These are phyloP conservation scores for Hypercompe scribonia DNA, from an alignment of 2,888 invertebrate species.

Conservation along the genomic window DNA sequence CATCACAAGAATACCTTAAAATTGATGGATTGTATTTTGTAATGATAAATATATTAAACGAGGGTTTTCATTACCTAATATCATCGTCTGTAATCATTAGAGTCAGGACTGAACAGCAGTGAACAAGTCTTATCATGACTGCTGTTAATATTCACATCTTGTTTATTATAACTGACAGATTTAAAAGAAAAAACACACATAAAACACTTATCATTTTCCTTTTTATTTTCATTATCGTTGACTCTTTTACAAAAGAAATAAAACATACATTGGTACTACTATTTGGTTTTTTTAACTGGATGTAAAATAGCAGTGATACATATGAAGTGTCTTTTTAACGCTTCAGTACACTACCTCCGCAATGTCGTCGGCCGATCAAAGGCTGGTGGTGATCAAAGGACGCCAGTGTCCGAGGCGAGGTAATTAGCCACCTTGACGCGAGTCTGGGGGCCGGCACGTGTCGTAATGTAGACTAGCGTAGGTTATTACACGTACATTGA, in stretches of 20 bases:
- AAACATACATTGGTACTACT: neutral
- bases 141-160: neutral
- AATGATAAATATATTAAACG: neutral
- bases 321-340: slow-evolving; percentile 45
- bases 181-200: no score
- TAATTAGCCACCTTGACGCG: slow-evolving; percentile 74
- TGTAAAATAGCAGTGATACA: neutral
- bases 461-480: slow-evolving; percentile 15
- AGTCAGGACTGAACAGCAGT: neutral
- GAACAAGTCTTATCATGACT: neutral
- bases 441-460: slow-evolving; percentile 50
- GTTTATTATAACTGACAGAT: neutral
- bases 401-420: slow-evolving; percentile 68
- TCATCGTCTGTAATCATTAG: neutral
- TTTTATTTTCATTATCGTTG: neutral
- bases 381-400: slow-evolving; percentile 76
- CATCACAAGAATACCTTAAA: neutral
- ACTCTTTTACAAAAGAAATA: neutral
- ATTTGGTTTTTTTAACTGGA: neutral
- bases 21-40: neutral
- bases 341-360: slow-evolving; percentile 35
- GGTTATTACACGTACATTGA: slow-evolving; percentile 2
- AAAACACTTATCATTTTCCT: neutral
- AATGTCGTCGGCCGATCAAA: slow-evolving; percentile 73
- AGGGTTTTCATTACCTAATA: neutral